Percentiles rank a stretch among this genome's conserved stretches.
These are phyloP conservation scores for Watsonalla cultraria DNA, from an alignment of 2,888 invertebrate species.

Conservation along the genomic window DNA sequence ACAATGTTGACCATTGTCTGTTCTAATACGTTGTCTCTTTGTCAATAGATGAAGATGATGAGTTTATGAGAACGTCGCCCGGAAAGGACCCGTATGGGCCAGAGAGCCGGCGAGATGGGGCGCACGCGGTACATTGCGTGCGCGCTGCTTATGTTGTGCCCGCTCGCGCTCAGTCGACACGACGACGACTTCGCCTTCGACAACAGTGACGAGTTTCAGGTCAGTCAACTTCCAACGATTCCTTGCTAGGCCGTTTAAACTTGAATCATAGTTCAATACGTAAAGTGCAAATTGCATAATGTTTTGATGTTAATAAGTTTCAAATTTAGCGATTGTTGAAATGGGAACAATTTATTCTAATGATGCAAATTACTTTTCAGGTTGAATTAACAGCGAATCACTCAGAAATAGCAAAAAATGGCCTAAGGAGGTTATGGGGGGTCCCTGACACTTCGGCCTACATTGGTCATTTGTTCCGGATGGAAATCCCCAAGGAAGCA, in stretches of 20 bases:
- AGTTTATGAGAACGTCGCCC: conserved; percentile 57
- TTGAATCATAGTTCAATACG: conserved; percentile 12
- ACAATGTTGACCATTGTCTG: conserved; percentile 11
- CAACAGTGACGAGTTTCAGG: conserved; percentile 71
- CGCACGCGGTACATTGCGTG: conserved; percentile 52
- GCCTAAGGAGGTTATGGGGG: conserved; percentile 75
- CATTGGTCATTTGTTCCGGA: conserved; percentile 85
- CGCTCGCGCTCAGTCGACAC: conserved; percentile 62
- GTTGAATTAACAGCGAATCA: conserved; percentile 69
- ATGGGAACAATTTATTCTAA: conserved; percentile 1
- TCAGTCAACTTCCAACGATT: conserved; percentile 19
- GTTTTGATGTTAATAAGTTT: background rate
- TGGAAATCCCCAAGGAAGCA: conserved; percentile 84
- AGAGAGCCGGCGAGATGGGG: conserved; percentile 44
- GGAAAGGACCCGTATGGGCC: conserved; percentile 18
- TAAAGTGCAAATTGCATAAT: conserved; percentile 2
- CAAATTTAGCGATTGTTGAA: background rate
- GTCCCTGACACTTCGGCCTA: conserved; percentile 83
- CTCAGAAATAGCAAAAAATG: conserved; percentile 70
- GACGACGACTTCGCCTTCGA: conserved; percentile 76
- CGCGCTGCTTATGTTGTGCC: conserved; percentile 60
- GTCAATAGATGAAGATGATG: conserved; percentile 60
- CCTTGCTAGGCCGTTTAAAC: conserved; percentile 12
- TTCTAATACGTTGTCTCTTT: conserved; percentile 14
- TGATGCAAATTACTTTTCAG: conserved; percentile 30